Conservation (phyloP, 2,888 invertebrate species). For the Nasonia oneida region DNA sequence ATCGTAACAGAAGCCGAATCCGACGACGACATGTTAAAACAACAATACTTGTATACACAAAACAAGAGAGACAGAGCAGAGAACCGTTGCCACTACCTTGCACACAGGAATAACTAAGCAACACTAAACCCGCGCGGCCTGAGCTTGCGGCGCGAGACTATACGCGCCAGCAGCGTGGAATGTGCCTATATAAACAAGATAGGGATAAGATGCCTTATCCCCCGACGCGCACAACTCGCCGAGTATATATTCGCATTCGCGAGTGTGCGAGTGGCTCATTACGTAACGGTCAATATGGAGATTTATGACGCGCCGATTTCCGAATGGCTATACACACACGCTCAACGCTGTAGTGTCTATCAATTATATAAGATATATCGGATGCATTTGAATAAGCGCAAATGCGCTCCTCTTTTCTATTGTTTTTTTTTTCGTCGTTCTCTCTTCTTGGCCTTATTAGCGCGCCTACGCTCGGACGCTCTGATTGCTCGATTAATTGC, state of each 20-base stretch:
- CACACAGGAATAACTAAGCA: slow-evolving; percentile 24
- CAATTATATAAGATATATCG: slow-evolving; percentile 8
- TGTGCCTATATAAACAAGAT: slow-evolving; percentile 56
- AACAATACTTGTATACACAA: neutral
- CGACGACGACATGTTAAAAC: neutral
- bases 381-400: neutral
- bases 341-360: neutral
- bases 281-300: slow-evolving; percentile 53
- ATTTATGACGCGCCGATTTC: slow-evolving; percentile 42
- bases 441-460: neutral
- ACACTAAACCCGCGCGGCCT: slow-evolving; percentile 20
- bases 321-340: neutral
- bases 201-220: slow-evolving; percentile 52
- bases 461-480: neutral
- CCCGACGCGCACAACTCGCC: slow-evolving; percentile 2
- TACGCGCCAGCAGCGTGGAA: slow-evolving; percentile 43
- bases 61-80: neutral
- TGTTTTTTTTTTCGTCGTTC: neutral
- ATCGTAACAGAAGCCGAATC: slow-evolving; percentile 63
- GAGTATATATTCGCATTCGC: neutral
- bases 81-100: neutral
- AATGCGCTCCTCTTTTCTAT: neutral
- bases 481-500: slow-evolving; percentile 7
- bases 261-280: slow-evolving; percentile 27
- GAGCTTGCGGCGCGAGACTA: slow-evolving; percentile 12